Conservation (phyloP, 30 jellyfish, hydroid and myxozoan genomes). For the Rhopilema esculentum region DNA sequence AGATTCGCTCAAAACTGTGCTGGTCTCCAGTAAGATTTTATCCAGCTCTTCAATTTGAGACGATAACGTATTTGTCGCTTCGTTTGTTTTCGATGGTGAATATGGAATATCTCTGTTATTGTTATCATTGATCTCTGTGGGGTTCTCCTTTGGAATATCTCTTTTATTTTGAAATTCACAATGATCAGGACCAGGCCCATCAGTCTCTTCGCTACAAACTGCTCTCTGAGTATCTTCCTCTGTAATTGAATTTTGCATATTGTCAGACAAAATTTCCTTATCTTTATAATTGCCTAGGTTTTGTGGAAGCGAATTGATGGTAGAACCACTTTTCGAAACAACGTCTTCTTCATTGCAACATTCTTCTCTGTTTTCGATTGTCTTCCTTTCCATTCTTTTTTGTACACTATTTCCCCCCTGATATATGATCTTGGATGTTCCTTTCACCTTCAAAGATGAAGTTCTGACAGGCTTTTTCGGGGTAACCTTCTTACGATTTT, state of each 20-base stretch:
- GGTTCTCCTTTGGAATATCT: not conserved
- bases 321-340: not conserved
- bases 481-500: constrained; percentile 5
- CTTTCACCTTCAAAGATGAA: constrained; percentile 45
- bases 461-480: constrained; percentile 72
- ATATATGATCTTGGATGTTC: not conserved
- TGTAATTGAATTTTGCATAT: not conserved
- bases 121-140: not conserved
- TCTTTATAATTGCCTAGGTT: not conserved
- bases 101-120: not conserved
- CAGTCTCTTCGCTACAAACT: not conserved
- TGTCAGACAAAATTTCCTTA: not conserved
- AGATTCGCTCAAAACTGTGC: constrained; percentile 37
- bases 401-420: not conserved
- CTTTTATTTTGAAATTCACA: not conserved
- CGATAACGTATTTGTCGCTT: constrained; percentile 16
- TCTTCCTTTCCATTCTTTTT: not conserved
- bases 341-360: not conserved
- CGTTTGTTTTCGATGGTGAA: not conserved
- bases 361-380: not conserved
- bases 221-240: not conserved
- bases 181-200: not conserved
- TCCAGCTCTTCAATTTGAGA: constrained; percentile 62
- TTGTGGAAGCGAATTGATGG: not conserved
- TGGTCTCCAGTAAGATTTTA: constrained; percentile 35